These are phyloP conservation scores for Hemitrygon akajei DNA, from an alignment of 2,797 vertebrate species.

Conservation along the genomic window DNA sequence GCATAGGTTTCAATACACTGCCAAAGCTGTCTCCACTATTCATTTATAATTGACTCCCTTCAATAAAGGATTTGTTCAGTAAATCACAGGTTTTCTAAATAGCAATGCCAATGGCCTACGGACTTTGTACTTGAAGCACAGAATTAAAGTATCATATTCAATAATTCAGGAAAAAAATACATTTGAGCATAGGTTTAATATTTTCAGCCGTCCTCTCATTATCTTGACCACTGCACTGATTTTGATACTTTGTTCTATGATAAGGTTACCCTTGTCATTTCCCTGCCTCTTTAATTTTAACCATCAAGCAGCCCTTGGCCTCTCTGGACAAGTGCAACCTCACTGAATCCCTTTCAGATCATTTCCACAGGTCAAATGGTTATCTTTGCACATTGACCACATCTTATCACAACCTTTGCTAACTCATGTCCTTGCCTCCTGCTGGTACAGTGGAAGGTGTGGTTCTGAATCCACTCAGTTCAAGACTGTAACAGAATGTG, in stretches of 20 bases:
- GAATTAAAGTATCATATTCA: not conserved
- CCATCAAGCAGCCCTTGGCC: not conserved
- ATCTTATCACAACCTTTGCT: not conserved
- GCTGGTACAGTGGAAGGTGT: too few relatives aligned
- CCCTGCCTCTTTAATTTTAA: not conserved
- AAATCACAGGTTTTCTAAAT: too few relatives aligned
- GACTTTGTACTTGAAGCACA: not conserved
- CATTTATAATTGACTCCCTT: too few relatives aligned
- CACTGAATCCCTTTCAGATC: not conserved
- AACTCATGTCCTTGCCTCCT: not conserved
- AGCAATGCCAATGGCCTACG: too few relatives aligned
- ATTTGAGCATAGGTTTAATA: not conserved
- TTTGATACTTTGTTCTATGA: too few relatives aligned
- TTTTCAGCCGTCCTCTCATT: not conserved
- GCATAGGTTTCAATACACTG: too few relatives aligned
- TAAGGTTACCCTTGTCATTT: not conserved
- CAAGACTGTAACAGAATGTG: not conserved
- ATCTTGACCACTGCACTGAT: not conserved
- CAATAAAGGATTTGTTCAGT: too few relatives aligned
- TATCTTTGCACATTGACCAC: not conserved
- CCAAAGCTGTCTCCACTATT: too few relatives aligned
- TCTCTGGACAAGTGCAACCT: not conserved
- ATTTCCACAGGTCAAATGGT: not conserved
- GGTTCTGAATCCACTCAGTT: not conserved
- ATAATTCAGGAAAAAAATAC: not conserved